Conservation (phyloP, 2,113 vertebrate genomes). For the Clarias gariepinus region DNA sequence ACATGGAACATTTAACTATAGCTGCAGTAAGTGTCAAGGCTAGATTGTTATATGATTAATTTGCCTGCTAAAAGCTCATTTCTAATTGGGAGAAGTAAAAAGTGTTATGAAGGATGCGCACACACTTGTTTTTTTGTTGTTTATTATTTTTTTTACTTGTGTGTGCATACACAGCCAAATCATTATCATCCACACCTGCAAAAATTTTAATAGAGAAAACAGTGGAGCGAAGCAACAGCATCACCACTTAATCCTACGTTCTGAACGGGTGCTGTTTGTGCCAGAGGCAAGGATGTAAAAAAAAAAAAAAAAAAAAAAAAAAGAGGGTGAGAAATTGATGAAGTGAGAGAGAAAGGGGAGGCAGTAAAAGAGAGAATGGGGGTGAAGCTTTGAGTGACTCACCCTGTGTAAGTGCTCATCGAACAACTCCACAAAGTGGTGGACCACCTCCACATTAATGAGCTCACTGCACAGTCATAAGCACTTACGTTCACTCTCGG, state of each 20-base stretch:
- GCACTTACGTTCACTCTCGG: conserved; percentile 34
- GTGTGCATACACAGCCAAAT: conserved; percentile 5
- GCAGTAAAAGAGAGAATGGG: conserved; percentile 54
- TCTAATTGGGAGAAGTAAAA: conserved; percentile 29
- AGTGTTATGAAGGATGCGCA: conserved; percentile 10
- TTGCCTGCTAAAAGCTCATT: conserved; percentile 23
- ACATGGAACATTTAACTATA: conserved; percentile 39
- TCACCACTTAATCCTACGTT: conserved; percentile 36
- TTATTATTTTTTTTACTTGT: no score
- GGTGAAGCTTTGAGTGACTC: conserved; percentile 52
- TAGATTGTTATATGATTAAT: conserved; percentile 41
- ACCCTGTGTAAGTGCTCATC: conserved; percentile 54
- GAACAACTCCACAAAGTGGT: conserved; percentile 57
- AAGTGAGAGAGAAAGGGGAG: conserved; percentile 45
- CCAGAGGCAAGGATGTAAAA: conserved; percentile 31
- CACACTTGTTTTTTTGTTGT: neutral
- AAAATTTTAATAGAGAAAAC: conserved; percentile 46
- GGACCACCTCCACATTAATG: conserved; percentile 59
- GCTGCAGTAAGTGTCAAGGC: conserved; percentile 19
- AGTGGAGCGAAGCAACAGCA: conserved; percentile 17
- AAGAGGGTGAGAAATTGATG: conserved; percentile 49
- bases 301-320: neutral
- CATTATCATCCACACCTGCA: conserved; percentile 50
- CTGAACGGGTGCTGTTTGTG: conserved; percentile 21
- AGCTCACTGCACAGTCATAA: conserved; percentile 53